Evolutionary conservation across 2,797 vertebrate species (phyloP).

Genomic region (Atherinosoma microstoma): DNA sequence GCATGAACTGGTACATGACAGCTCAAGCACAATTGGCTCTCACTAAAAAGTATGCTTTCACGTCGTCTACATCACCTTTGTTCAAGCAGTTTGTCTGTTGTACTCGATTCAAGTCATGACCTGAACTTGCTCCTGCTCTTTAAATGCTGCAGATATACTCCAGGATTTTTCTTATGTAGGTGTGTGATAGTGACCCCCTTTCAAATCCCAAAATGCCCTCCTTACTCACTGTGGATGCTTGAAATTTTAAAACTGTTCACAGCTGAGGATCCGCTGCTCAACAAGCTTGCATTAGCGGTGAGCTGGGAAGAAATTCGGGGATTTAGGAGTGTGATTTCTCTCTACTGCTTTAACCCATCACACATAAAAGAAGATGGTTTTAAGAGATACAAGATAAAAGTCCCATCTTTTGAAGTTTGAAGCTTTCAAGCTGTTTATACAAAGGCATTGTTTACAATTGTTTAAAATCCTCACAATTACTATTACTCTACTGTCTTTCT

Average conservation of each 20-base stretch:
- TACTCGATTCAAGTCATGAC: constrained; percentile 19
- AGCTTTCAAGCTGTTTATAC: neutral
- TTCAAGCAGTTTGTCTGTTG: constrained; percentile 4
- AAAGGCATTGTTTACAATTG: neutral
- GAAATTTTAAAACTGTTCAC: constrained; percentile 33
- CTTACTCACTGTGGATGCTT: constrained; percentile 13
- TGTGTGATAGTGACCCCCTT: neutral
- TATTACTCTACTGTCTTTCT: neutral
- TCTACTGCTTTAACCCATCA: constrained; percentile 21
- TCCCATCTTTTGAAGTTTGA: neutral
- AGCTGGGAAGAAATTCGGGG: constrained; percentile 16
- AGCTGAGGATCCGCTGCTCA: constrained; percentile 22
- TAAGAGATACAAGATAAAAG: neutral
- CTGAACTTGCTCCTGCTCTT: constrained; percentile 10
- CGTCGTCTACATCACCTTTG: constrained; percentile 4
- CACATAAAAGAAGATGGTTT: neutral
- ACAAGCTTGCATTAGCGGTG: constrained; percentile 16
- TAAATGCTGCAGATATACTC: constrained; percentile 8
- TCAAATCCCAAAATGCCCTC: constrained; percentile 22
- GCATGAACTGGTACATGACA: constrained; percentile 10
- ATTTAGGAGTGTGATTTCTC: constrained; percentile 12
- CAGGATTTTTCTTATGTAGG: constrained; percentile 13
- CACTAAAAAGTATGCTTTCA: constrained; percentile 16
- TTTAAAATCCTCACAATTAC: neutral
- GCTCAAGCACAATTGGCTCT: constrained; percentile 6